These are phyloP conservation scores for Macaria liturata DNA, from an alignment of 2,888 invertebrate genomes.

Conservation along the genomic window DNA sequence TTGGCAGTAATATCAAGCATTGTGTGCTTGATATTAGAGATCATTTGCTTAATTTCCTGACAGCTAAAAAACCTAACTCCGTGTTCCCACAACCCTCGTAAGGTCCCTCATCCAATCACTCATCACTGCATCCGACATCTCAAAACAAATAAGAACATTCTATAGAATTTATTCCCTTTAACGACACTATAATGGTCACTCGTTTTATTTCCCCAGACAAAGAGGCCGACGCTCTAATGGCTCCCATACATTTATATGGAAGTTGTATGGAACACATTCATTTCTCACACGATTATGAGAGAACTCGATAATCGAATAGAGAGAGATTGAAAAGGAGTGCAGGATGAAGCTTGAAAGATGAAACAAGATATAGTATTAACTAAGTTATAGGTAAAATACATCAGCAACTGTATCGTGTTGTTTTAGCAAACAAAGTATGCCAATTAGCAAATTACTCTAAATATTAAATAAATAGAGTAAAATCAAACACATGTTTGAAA, in stretches of 20 bases:
- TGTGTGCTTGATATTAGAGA: no score
- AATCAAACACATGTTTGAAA: no score
- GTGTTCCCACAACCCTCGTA: no score
- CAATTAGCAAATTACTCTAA: no score
- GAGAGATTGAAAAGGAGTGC: slow-evolving; percentile 23
- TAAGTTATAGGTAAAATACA: no score
- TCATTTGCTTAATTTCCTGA: no score
- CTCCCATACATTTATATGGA: slow-evolving; percentile 29
- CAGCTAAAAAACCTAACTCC: no score
- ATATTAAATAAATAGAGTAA: no score
- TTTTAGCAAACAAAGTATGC: no score
- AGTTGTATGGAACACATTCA: slow-evolving; percentile 39
- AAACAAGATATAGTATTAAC: no score
- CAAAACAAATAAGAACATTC: slow-evolving; percentile 29
- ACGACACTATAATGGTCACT: slow-evolving; percentile 29
- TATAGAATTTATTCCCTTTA: slow-evolving; percentile 32
- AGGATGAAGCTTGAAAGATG: slow-evolving; percentile 1
- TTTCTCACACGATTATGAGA: slow-evolving; percentile 47
- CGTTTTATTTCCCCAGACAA: slow-evolving; percentile 38
- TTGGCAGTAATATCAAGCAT: no score
- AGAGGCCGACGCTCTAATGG: slow-evolving; percentile 47
- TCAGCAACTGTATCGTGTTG: no score
- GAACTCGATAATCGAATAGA: slow-evolving; percentile 37
- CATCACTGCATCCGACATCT: slow-evolving; percentile 13
- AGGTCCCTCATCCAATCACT: slow-evolving; percentile 18